phyloP scores from a whole-genome alignment of 2,888 invertebrate genomes.

The Agonopterix arenella region DNA sequence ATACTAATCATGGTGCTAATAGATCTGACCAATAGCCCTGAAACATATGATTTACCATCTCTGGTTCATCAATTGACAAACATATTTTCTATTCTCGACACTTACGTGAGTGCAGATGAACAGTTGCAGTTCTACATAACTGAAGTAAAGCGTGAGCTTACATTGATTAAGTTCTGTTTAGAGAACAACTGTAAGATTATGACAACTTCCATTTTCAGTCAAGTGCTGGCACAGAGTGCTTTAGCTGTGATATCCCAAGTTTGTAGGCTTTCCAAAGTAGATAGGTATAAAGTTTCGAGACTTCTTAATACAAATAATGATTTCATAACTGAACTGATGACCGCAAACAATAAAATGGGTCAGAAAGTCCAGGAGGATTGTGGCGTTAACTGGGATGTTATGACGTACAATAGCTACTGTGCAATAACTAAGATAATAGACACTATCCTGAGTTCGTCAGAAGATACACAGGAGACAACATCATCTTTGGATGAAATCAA shows the following conservation, averaged over 20 bases:
- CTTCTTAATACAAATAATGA: slow-evolving; percentile 65
- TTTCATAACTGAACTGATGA: slow-evolving; percentile 50
- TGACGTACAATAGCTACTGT: slow-evolving; percentile 70
- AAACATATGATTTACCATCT: slow-evolving; percentile 62
- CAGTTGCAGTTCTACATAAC: slow-evolving; percentile 66
- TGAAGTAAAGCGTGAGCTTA: slow-evolving; percentile 68
- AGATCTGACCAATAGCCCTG: slow-evolving; percentile 64
- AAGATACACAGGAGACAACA: slow-evolving; percentile 47
- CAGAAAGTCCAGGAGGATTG: slow-evolving; percentile 27
- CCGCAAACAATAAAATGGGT: slow-evolving; percentile 36
- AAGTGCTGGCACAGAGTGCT: slow-evolving; percentile 63
- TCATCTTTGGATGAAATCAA: slow-evolving; percentile 65
- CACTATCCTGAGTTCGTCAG: slow-evolving; percentile 56
- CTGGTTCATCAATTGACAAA: slow-evolving; percentile 63
- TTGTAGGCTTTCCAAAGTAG: slow-evolving; percentile 64
- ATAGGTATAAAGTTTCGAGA: slow-evolving; percentile 68
- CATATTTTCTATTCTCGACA: slow-evolving; percentile 67
- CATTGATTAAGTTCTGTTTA: slow-evolving; percentile 67
- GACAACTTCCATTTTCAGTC: slow-evolving; percentile 67
- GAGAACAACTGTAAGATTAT: slow-evolving; percentile 70
- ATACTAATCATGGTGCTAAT: slow-evolving; percentile 69
- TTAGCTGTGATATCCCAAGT: slow-evolving; percentile 70
- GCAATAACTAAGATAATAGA: slow-evolving; percentile 69
- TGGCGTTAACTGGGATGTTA: slow-evolving; percentile 57
- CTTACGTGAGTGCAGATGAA: slow-evolving; percentile 56